Base-by-base conservation (phyloP, 2,888 invertebrate species). In the Ochropleura plecta region DNA sequence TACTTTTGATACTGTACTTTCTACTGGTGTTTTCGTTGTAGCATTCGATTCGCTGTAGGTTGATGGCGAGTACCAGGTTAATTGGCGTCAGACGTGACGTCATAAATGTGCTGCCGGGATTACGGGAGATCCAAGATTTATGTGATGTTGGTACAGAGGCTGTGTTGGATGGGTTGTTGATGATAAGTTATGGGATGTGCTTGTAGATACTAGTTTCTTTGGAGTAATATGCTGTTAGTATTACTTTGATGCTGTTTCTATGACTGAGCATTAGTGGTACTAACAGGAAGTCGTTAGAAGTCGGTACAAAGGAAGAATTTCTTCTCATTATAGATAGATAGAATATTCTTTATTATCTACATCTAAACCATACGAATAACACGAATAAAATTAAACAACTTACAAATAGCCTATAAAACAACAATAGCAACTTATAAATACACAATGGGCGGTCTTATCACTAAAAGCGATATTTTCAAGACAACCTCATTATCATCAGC, bases 101-200 rank as follows among this genome's bases (percentile, higher is more conserved):
- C 83, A 83, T 83, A 82, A 83, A 82, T 75, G 65, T 73, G 75
- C 73, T 68, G 59, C 74, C 48, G 62, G 64, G 65, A 64, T 85
- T 65, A 82, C 70, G 16, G 20, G 73, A 53, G 68, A 69, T 65
- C 53, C 55, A 51, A 55, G 57, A 68, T 78, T 83, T 73, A 85
- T 82, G 62, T 48, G 40, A 48, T 78, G 44, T 51, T 71, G 49
- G 53, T 75, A n/a, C 1, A 62, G 60, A 65, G n/a, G 40, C 65
- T 30, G 59, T 71, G 46, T 40, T 48, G 40, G 18, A 68, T 70
- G 48, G 51, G 51, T 10, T 49, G 71, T 71, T 76, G 66, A 83
- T 80, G 62, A 70, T 64, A 57, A 80, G 30, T 81, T 70, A 83
- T 84, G 64, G 48, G 44, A 7, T 53, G 40, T 57, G n/a, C 16